These are phyloP conservation scores for Trachops cirrhosus DNA, from an alignment of 2,797 vertebrate genomes.

Conservation along the genomic window DNA sequence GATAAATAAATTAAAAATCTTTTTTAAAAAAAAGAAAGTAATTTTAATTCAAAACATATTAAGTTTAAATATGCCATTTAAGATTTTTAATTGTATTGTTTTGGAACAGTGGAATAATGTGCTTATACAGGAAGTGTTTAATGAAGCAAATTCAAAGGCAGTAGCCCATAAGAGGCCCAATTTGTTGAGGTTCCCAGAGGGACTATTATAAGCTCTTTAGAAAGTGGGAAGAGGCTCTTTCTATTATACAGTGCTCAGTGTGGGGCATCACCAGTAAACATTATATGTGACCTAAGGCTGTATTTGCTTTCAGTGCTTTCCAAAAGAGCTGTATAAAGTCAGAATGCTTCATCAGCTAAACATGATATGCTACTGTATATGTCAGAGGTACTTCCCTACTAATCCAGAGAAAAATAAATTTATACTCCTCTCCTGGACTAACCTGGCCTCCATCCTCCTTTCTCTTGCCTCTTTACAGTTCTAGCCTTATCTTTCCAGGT, in stretches of 20 bases:
- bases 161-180: not conserved
- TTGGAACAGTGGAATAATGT: not conserved
- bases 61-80: not conserved
- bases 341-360: not conserved
- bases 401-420: not conserved
- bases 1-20: too few species aligned
- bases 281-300: not conserved
- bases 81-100: not conserved
- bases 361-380: not conserved
- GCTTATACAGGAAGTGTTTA: not conserved
- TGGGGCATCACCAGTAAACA: not conserved
- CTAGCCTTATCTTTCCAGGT: too few species aligned
- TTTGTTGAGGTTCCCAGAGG: not conserved
- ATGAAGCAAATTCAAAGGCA: not conserved
- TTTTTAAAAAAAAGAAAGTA: too few species aligned
- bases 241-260: not conserved
- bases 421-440: not conserved
- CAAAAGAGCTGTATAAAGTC: not conserved
- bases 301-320: not conserved
- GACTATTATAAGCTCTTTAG: not conserved
- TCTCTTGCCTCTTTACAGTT: not conserved
- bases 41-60: not conserved
- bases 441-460: fast-evolving
- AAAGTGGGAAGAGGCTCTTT: not conserved
- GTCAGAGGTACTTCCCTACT: not conserved